Evolutionary conservation across 2,797 vertebrate species (phyloP).

Genomic region (Hafferia zeledoni): DNA sequence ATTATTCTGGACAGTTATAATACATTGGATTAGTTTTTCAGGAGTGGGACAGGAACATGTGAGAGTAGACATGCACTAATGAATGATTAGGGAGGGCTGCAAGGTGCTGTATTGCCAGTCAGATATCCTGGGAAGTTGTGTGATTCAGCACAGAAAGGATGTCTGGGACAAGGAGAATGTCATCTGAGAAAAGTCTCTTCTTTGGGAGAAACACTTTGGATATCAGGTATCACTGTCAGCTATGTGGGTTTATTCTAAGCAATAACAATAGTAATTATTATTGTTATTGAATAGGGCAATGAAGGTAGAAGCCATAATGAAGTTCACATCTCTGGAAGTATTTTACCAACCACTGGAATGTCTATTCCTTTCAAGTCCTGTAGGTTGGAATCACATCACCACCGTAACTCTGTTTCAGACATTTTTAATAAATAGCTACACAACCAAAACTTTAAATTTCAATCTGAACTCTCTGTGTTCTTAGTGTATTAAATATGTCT

Average conservation of each 20-base stretch:
- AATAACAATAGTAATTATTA: background rate
- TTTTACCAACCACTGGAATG: background rate
- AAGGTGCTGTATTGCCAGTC: background rate
- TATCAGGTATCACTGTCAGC: background rate
- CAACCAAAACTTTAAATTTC: background rate
- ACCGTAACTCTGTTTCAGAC: background rate
- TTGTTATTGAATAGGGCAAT: background rate
- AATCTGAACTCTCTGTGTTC: background rate
- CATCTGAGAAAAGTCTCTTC: background rate
- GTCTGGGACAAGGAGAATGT: background rate
- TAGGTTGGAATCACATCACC: background rate
- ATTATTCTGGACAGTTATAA: background rate
- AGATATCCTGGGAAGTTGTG: background rate
- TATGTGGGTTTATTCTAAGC: background rate
- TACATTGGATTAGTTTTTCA: background rate
- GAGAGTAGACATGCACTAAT: background rate
- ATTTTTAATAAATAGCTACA: background rate
- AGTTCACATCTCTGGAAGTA: background rate
- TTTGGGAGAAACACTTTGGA: background rate
- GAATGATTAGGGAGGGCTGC: background rate
- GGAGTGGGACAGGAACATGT: background rate
- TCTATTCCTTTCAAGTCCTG: background rate
- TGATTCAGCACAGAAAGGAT: background rate
- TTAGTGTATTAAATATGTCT: background rate
- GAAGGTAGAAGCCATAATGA: background rate